Conservation (phyloP, 1,140 invertebrate genomes). For the Neodiprion fabricii region DNA sequence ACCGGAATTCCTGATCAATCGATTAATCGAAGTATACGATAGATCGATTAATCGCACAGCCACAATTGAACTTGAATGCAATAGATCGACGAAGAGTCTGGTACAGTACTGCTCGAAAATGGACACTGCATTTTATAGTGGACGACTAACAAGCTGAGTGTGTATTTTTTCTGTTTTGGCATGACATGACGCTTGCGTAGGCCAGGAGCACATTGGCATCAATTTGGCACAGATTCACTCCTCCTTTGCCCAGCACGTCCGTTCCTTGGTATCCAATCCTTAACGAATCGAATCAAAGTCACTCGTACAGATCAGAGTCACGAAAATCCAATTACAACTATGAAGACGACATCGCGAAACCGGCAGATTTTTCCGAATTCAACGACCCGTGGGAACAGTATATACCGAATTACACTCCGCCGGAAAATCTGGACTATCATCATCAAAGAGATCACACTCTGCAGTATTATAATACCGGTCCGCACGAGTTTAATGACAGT, state of each 20-base stretch:
- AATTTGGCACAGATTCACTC: constrained; percentile 53
- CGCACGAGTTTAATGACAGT: constrained; percentile 12
- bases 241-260: constrained; percentile 16
- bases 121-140: constrained; percentile 19
- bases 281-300: constrained; percentile 12
- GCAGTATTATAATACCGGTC: constrained; percentile 8
- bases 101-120: constrained; percentile 13
- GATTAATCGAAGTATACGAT: too few relatives aligned
- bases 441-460: neutral
- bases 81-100: too few relatives aligned
- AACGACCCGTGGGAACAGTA: constrained; percentile 68
- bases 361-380: constrained; percentile 59
- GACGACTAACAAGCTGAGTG: constrained; percentile 33
- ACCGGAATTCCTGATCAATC: too few relatives aligned
- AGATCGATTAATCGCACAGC: too few relatives aligned
- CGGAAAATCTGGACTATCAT: neutral
- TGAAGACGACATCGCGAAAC: constrained; percentile 13
- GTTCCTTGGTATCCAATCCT: constrained; percentile 17
- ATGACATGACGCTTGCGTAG: constrained; percentile 52
- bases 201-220: constrained; percentile 55
- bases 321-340: constrained; percentile 7
- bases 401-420: constrained; percentile 13
- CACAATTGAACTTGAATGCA: too few relatives aligned
- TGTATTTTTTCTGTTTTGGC: constrained; percentile 35
- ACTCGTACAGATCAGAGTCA: constrained; percentile 3